Conservation (phyloP, 2,888 invertebrate genomes). For the Drosophila niveifrons region DNA sequence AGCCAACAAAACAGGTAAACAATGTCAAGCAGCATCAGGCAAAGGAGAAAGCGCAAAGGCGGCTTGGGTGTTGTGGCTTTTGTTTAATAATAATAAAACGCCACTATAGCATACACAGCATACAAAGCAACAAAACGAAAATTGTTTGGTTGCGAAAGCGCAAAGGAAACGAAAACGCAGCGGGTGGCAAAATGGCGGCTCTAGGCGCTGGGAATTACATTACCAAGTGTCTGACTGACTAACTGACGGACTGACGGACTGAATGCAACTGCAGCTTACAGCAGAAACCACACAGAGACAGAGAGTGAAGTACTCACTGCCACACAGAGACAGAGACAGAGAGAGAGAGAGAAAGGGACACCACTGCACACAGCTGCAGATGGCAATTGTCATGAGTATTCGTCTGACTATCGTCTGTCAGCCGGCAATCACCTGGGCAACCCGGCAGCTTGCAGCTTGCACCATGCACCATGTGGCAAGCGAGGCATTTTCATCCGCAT, state of each 20-base stretch:
- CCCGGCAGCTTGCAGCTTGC: slow-evolving; percentile 28
- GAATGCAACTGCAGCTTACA: slow-evolving; percentile 24
- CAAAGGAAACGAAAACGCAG: background rate
- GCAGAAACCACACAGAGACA: slow-evolving; percentile 18
- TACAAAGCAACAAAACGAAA: slow-evolving; percentile 38
- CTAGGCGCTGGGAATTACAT: slow-evolving; percentile 49
- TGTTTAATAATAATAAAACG: slow-evolving; percentile 72
- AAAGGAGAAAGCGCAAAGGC: background rate
- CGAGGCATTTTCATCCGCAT: background rate
- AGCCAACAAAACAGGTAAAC: slow-evolving; percentile 52
- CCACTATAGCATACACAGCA: slow-evolving; percentile 21
- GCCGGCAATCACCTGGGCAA: slow-evolving; percentile 69
- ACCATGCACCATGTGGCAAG: background rate
- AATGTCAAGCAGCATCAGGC: slow-evolving; percentile 60
- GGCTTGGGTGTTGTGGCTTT: slow-evolving; percentile 39
- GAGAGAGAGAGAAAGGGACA: slow-evolving; percentile 10
- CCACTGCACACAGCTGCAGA: slow-evolving; percentile 23
- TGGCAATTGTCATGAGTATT: slow-evolving; percentile 67
- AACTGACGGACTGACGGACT: slow-evolving; percentile 7
- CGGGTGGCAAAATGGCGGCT: slow-evolving; percentile 7
- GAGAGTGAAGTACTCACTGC: background rate
- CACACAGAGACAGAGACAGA: slow-evolving; percentile 15
- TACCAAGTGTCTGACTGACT: slow-evolving; percentile 50
- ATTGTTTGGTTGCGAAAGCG: slow-evolving; percentile 21
- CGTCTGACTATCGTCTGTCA: slow-evolving; percentile 60